Evolutionary conservation across 2,888 invertebrate genomes (phyloP).

Genomic region (Diplazon laetatorius): DNA sequence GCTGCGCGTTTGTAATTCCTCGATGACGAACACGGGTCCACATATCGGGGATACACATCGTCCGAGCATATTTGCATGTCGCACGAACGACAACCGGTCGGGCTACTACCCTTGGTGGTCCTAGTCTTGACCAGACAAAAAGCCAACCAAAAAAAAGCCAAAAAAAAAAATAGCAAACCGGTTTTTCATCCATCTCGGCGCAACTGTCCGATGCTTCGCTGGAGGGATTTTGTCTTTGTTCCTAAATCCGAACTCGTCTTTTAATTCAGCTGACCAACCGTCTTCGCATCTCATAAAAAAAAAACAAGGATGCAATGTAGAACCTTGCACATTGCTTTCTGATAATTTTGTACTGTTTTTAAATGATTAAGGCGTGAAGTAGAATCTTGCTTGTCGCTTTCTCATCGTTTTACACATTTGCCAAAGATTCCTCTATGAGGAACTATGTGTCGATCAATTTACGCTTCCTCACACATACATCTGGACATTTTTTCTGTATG

Average conservation of each 20-base stretch:
- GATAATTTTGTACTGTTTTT: conserved; percentile 53
- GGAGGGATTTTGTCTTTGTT: conserved; percentile 44
- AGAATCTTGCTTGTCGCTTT: no score
- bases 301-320: no score
- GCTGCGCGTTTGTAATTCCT: conserved; percentile 44
- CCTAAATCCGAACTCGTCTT: conserved; percentile 30
- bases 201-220: conserved; percentile 65
- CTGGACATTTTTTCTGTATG: no score
- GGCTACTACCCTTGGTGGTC: conserved; percentile 62
- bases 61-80: conserved; percentile 69
- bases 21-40: conserved; percentile 51
- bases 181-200: conserved; percentile 55
- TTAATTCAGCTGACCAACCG: conserved; percentile 55
- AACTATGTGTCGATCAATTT: no score
- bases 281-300: conserved; percentile 58
- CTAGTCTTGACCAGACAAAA: conserved; percentile 51
- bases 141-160: no score
- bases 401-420: no score
- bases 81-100: conserved; percentile 20
- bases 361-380: no score
- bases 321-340: no score
- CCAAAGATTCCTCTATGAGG: no score
- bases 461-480: no score
- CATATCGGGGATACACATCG: background rate
- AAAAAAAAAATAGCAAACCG: conserved; percentile 53